Conservation (phyloP, 1,140 invertebrate genomes). For the Trichoplusia ni region DNA sequence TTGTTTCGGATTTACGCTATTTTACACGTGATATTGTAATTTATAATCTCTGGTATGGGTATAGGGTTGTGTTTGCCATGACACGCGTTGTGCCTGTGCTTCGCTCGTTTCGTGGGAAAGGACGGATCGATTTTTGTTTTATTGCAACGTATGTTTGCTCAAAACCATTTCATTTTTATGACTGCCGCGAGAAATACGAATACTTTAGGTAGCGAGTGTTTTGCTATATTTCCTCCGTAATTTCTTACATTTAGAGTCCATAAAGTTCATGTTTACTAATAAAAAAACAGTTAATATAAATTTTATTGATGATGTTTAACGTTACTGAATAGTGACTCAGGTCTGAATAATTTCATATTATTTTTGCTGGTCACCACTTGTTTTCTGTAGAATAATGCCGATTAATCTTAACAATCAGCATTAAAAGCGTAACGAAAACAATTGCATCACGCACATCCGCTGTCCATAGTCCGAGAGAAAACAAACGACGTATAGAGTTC, state of each 20-base stretch:
- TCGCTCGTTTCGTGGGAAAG: slow-evolving; percentile 19
- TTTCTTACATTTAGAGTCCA: not conserved
- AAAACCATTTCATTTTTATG: slow-evolving; percentile 21
- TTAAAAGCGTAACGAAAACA: no score
- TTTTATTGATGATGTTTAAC: no score
- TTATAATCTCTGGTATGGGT: not conserved
- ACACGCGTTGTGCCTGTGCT: not conserved
- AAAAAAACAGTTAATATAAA: no score
- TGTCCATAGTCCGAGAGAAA: no score
- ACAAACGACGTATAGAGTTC: no score
- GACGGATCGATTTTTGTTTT: slow-evolving; percentile 27
- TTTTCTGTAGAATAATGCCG: no score
- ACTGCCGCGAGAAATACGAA: slow-evolving; percentile 8
- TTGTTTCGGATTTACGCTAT: slow-evolving; percentile 24
- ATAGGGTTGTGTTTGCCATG: not conserved
- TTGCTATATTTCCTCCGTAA: not conserved
- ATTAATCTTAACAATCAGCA: no score
- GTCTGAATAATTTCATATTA: no score
- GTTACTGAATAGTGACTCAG: no score
- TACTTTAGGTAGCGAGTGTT: no score
- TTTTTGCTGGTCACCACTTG: no score
- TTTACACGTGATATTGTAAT: not conserved
- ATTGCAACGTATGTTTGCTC: slow-evolving; percentile 11
- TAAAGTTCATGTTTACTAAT: not conserved
- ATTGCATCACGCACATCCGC: no score